phyloP scores from a whole-genome alignment of 2,888 invertebrate genomes.

The Cristatella mucedo region DNA sequence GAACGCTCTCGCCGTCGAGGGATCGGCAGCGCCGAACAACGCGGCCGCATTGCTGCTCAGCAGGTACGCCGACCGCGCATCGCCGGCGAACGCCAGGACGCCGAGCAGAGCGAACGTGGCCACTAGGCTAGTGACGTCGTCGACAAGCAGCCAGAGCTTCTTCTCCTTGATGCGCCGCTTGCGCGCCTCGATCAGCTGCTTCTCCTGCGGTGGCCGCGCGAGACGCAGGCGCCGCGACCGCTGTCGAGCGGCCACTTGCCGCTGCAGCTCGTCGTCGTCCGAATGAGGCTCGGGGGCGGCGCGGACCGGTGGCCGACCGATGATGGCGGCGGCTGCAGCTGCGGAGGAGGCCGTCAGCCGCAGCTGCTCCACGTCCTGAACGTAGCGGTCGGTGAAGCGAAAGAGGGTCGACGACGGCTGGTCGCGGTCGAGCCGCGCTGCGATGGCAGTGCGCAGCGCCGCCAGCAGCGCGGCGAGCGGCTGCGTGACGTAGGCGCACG shows the following conservation, averaged over 20 bases:
- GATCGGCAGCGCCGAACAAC: too few relatives aligned
- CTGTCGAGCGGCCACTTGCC: constrained; percentile 30
- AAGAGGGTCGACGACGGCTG: too few relatives aligned
- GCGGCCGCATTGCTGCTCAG: too few relatives aligned
- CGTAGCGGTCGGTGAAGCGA: constrained; percentile 7
- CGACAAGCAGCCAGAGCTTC: constrained; percentile 13
- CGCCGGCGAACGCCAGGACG: constrained; percentile 1
- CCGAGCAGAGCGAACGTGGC: neutral
- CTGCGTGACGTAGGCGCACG: constrained; percentile 32
- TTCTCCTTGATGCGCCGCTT: constrained; percentile 32
- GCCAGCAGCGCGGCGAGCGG: constrained; percentile 28
- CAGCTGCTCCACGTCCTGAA: constrained; percentile 12
- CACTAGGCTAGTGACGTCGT: neutral
- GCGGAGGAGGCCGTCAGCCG: neutral
- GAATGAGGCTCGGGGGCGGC: too few relatives aligned
- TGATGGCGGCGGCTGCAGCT: too few relatives aligned
- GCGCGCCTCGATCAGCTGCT: constrained; percentile 29
- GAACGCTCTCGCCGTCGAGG: too few relatives aligned
- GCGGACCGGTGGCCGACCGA: too few relatives aligned
- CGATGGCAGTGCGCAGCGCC: constrained; percentile 21
- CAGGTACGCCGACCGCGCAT: too few relatives aligned
- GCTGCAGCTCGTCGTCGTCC: constrained; percentile 21
- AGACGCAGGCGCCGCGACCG: constrained; percentile 32
- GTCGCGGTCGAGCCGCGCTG: too few relatives aligned
- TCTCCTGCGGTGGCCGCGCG: constrained; percentile 35